Evolutionary conservation across 2,797 vertebrate genomes (phyloP), one percentile per base, ranked within the genome.

Genomic region (Peromyscus aztecus): DNA sequence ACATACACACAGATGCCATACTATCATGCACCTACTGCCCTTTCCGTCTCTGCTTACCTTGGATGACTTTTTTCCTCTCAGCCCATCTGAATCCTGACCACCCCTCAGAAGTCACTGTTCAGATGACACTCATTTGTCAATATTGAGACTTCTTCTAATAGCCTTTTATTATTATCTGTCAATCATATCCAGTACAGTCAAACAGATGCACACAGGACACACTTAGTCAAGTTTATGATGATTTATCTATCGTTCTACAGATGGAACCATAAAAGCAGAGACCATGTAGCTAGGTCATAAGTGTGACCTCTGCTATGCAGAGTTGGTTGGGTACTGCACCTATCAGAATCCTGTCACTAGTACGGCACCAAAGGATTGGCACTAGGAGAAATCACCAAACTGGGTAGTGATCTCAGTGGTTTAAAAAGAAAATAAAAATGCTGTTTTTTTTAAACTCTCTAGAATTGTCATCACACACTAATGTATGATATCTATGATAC

Each of bases 181-280:
- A 94, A 21, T 96, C 96, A 89, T 43, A 90, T 78, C 71, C 84
- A 91, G 84, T 40, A 89, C 52, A 95, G 80, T 95, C 82, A 94
- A 94, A 80, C 91, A 91, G 87, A 93, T 91, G 94, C 80, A 92
- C 84, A 90, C 37, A 97, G 65, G 91, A 91, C 71, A 96, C 57
- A 97, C 86, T 97, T 84, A 78, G 84, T 93, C 95, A 97, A 97
- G 34, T 97, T 97, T 77, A 95, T 29, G 67, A 96, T 94, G 96
- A 96, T 96, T 97, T 90, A 91, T 97, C 94, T 91, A 88, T 96
- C 71, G 40, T 73, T 88, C 71, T 95, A 34, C 52, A 97, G 91
- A 94, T 96, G 80, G 89, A 61, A 85, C 67, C 57, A 7, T 95
- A 95, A 95, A 96, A 93, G 80, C 77, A 95, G 82, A 95, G 81